Evolutionary conservation across 2,113 vertebrate species (phyloP).

Genomic region (Hippocampus zosterae): DNA sequence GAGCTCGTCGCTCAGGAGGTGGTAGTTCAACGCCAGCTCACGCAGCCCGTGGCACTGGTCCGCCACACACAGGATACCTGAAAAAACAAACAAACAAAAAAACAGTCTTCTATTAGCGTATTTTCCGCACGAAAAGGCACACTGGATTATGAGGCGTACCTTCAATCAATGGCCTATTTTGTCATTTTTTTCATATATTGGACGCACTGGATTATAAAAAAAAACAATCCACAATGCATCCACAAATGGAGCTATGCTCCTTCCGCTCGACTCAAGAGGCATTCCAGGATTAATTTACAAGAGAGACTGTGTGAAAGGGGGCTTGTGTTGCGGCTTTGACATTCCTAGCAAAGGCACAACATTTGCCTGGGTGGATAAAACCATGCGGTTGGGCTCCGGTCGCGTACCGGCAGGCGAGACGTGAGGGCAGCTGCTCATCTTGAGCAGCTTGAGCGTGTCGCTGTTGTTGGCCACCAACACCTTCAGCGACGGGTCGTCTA

Average conservation of each 20-base stretch:
- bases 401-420: slow-evolving; percentile 73
- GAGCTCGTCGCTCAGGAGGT: slow-evolving; percentile 88
- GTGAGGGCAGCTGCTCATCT: slow-evolving; percentile 93
- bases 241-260: too few relatives aligned
- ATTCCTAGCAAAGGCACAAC: neutral
- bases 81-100: slow-evolving; percentile 1
- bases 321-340: neutral
- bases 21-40: slow-evolving; percentile 91
- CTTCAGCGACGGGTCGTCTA: slow-evolving; percentile 94
- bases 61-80: slow-evolving; percentile 76
- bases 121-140: too few relatives aligned
- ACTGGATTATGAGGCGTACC: too few relatives aligned
- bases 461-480: slow-evolving; percentile 96
- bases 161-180: too few relatives aligned
- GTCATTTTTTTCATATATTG: too few relatives aligned
- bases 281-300: too few relatives aligned
- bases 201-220: too few relatives aligned
- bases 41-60: slow-evolving; percentile 94
- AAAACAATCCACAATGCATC: too few relatives aligned
- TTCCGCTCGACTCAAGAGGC: too few relatives aligned
- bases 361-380: neutral
- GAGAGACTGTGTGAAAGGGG: too few relatives aligned
- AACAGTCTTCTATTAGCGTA: too few relatives aligned
- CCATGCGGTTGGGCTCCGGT: neutral
- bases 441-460: slow-evolving; percentile 88